Conservation (phyloP, 2,888 invertebrate genomes). For the Microctonus aethiopoides region DNA sequence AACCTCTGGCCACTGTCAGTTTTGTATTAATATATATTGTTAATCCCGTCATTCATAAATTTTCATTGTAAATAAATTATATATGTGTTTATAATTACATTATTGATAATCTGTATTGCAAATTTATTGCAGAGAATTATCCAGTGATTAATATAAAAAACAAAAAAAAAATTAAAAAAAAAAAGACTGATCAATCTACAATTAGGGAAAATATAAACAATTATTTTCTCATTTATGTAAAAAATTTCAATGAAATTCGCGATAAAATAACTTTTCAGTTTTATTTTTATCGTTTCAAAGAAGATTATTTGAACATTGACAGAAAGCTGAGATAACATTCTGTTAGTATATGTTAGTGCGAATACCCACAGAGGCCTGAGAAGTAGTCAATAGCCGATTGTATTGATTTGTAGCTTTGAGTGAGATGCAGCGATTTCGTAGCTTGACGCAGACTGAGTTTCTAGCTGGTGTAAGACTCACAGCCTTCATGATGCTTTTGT, state of each 20-base stretch:
- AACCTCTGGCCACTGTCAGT: conserved; percentile 22
- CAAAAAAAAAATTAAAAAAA: too few relatives aligned
- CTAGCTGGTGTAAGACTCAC: conserved; percentile 76
- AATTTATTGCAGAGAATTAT: too few relatives aligned
- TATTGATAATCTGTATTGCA: too few relatives aligned
- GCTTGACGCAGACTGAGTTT: conserved; percentile 65
- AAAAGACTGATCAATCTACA: too few relatives aligned
- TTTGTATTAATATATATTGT: not conserved
- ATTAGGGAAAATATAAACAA: too few relatives aligned
- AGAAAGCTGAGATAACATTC: conserved; percentile 33
- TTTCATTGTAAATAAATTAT: too few relatives aligned
- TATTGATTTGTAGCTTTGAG: conserved; percentile 65
- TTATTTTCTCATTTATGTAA: not conserved
- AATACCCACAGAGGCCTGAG: conserved; percentile 66
- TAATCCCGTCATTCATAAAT: not conserved
- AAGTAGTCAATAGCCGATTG: conserved; percentile 66
- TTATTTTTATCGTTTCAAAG: not conserved
- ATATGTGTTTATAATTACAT: too few relatives aligned
- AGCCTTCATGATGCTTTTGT: conserved; percentile 99
- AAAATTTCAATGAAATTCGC: not conserved
- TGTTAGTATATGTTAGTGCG: conserved; percentile 64
- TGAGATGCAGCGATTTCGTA: conserved; percentile 66
- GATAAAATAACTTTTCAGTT: not conserved
- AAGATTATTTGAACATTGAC: not conserved
- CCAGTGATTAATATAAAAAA: too few relatives aligned